These are phyloP conservation scores for Lepidonotus clava DNA, from an alignment of 2,888 invertebrate species.

Conservation along the genomic window DNA sequence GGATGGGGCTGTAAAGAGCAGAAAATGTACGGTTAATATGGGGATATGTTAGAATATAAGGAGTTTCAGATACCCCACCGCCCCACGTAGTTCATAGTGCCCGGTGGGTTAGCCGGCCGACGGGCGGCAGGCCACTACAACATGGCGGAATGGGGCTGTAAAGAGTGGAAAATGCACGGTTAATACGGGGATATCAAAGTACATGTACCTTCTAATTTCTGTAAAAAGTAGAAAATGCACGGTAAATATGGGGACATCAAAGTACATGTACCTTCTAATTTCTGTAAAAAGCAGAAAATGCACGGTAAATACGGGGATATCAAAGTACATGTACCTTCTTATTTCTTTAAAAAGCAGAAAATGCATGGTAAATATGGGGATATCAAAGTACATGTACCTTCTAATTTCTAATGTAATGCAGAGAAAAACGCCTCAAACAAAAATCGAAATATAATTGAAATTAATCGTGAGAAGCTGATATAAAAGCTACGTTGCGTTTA, in stretches of 20 bases:
- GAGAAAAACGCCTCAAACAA: too few relatives aligned
- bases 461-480: too few relatives aligned
- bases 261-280: too few relatives aligned
- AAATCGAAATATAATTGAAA: too few relatives aligned
- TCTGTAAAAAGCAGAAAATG: background rate
- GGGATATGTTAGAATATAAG: background rate
- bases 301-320: background rate
- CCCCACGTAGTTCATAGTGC: constrained; percentile 70
- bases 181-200: background rate
- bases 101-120: background rate
- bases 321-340: background rate
- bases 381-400: too few relatives aligned
- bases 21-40: background rate
- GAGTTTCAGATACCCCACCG: background rate
- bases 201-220: background rate
- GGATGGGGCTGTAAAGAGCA: background rate
- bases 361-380: too few relatives aligned
- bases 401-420: too few relatives aligned
- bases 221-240: background rate
- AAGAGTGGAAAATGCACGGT: background rate
- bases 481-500: too few relatives aligned
- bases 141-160: background rate
- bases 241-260: too few relatives aligned
- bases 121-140: background rate
- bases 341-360: background rate